Base-by-base conservation (phyloP, 2,888 invertebrate genomes). In the Agonopterix subpropinquella region DNA sequence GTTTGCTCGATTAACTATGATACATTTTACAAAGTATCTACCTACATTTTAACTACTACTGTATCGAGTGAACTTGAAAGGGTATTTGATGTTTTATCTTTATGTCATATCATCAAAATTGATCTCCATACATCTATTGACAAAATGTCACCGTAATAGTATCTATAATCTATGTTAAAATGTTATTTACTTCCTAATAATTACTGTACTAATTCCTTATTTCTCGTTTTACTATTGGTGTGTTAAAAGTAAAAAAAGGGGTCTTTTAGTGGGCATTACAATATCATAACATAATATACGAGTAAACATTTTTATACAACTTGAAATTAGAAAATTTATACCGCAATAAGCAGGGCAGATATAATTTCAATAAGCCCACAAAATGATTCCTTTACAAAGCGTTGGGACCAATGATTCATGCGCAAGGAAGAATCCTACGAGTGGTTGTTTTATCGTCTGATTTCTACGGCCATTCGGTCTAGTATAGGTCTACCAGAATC, bases 381-480 rank as follows among this genome's bases (percentile, higher is more conserved):
- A 39, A 39, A 62, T 64, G 69, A 70, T 75, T 75, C 71, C 76
- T 73, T 69, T 61, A 59, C 62, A 9, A 9, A 64, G 79, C 68
- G 80, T 74, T 78, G 85, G 84, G 85, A 86, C 85, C 85, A 86
- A 84, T 60, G 63, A 59, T 64, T 70, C 65, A 67, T 69, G 67
- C 57, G 66, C 65, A 63, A 64, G 65, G 44, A 53, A 28, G 28
- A 28, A 28, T 28, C 28, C 28, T 28, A 28, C 28, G 45, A 49
- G 50, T 47, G 52, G 41, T 43, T 50, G 49, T 41, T 10, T 11
- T 11, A 28, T 8, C 18, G 1, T 9, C n/a, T 28, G 7, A 11
- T 11, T 11, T 42, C n/a, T 11, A 42, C 11, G n/a, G 11, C 11
- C 42, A 42, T 15, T 5, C 1, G 28, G 28, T 28, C 28, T 28